These are phyloP conservation scores for Prinia subflava DNA, from an alignment of 2,113 vertebrate species.

Conservation along the genomic window DNA sequence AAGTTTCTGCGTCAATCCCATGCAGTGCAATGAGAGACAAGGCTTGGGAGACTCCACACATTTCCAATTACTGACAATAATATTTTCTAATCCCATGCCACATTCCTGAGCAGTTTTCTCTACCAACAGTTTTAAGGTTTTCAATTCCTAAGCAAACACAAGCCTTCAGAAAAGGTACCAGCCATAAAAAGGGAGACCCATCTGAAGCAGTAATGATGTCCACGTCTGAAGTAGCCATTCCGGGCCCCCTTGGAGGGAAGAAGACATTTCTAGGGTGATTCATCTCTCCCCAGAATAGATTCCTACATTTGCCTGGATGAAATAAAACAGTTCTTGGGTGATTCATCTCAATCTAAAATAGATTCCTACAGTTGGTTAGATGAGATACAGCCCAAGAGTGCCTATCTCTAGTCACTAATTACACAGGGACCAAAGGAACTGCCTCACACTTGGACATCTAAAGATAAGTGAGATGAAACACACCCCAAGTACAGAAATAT, in stretches of 20 bases:
- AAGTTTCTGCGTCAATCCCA: neutral
- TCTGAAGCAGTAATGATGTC: neutral
- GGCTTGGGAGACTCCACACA: neutral
- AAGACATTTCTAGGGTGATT: conserved; percentile 17
- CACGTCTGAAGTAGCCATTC: neutral
- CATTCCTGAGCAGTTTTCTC: neutral
- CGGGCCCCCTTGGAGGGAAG: neutral
- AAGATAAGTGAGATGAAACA: neutral
- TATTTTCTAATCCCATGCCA: neutral
- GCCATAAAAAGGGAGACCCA: neutral
- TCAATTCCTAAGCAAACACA: neutral
- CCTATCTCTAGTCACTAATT: neutral
- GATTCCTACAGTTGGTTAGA: neutral
- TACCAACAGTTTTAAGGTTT: neutral
- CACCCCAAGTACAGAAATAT: neutral
- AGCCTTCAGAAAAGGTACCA: neutral
- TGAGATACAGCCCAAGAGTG: neutral
- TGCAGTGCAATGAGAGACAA: neutral
- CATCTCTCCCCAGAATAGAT: conserved; percentile 37
- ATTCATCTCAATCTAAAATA: conserved; percentile 56
- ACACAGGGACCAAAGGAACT: neutral
- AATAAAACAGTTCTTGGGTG: conserved; percentile 42
- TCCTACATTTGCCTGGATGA: conserved; percentile 15
- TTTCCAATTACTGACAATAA: neutral
- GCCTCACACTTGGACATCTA: neutral